Conservation (phyloP, 2,888 invertebrate genomes). For the Serripes groenlandicus region DNA sequence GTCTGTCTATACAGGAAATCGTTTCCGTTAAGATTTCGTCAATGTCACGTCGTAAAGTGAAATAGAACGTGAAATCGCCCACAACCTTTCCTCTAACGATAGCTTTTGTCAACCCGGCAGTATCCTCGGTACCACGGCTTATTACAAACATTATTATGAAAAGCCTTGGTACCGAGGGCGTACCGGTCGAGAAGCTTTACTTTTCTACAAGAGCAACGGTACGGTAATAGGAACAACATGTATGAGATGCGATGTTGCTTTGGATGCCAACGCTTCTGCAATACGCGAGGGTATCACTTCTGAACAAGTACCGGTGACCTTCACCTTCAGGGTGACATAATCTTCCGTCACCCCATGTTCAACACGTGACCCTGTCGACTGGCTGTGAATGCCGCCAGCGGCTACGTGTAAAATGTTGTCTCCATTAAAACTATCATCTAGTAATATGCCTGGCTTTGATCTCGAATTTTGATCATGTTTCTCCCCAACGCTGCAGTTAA, state of each 20-base stretch:
- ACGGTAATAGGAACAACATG: conserved; percentile 75
- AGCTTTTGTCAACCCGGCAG: too few species aligned
- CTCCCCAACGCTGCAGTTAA: conserved; percentile 79
- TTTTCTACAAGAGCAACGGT: conserved; percentile 64
- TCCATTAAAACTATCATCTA: conserved; percentile 59
- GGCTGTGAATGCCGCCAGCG: conserved; percentile 78
- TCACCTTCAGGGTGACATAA: conserved; percentile 77
- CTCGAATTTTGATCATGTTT: conserved; percentile 72
- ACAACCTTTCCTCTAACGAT: too few species aligned
- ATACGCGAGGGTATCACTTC: conserved; percentile 57
- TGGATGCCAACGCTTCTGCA: not conserved
- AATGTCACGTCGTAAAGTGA: too few species aligned
- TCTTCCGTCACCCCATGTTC: conserved; percentile 79
- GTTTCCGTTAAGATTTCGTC: too few species aligned
- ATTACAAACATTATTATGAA: too few species aligned
- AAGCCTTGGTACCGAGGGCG: too few species aligned
- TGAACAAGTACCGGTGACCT: conserved; percentile 77
- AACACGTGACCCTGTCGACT: conserved; percentile 71
- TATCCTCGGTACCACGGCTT: too few species aligned
- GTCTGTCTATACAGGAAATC: too few species aligned
- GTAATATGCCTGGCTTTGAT: conserved; percentile 60
- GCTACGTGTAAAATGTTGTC: conserved; percentile 67
- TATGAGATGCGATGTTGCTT: too few species aligned
- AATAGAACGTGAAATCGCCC: too few species aligned
- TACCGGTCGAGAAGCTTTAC: too few species aligned